phyloP scores from a whole-genome alignment of 2,113 vertebrate species.

The Ifrita kowaldi region DNA sequence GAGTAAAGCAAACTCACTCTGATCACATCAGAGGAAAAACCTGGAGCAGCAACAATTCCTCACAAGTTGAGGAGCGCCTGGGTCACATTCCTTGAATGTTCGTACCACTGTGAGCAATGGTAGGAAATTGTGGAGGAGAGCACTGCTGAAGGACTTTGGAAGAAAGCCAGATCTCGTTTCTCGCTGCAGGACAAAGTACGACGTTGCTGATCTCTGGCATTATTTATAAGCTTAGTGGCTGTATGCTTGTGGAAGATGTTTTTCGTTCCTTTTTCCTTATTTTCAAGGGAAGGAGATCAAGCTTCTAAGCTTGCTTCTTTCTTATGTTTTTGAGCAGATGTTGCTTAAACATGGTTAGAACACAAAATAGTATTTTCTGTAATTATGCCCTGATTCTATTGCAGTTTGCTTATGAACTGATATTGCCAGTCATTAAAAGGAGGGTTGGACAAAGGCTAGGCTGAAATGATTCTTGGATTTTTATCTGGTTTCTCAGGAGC shows the following conservation, averaged over 20 bases:
- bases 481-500: not conserved
- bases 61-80: accelerated
- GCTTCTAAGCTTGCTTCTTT: not conserved
- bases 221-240: not conserved
- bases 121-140: not conserved
- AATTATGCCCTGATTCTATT: not conserved
- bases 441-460: not conserved
- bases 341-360: not conserved
- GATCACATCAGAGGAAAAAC: not conserved
- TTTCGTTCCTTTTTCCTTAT: not conserved
- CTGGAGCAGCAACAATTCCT: not conserved
- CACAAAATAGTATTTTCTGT: not conserved
- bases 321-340: not conserved
- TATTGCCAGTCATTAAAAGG: not conserved
- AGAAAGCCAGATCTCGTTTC: not conserved
- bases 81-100: not conserved
- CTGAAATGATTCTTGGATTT: not conserved
- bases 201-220: not conserved
- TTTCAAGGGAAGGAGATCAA: not conserved
- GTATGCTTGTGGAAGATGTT: accelerated
- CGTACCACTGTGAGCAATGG: not conserved
- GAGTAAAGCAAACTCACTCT: not conserved
- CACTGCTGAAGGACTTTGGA: not conserved
- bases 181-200: not conserved
- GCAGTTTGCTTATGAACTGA: not conserved